Base-by-base conservation (phyloP, 2,797 vertebrate species). In the Fistularia commersonii region DNA sequence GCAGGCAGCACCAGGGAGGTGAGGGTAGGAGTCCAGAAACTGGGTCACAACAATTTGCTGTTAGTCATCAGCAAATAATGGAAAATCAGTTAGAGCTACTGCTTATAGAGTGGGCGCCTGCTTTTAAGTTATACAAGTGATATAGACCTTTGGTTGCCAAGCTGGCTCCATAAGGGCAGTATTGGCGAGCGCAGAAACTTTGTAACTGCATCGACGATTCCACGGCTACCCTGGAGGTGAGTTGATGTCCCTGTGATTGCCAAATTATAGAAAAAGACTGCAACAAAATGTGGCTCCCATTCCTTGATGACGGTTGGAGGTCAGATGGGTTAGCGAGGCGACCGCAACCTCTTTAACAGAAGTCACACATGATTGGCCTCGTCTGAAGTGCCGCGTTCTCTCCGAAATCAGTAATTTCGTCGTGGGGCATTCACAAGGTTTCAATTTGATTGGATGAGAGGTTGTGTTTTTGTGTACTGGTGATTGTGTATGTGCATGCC, bases 381-480 rank as follows among this genome's bases (percentile, higher is more conserved):
- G 33, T 77, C 76, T 84, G 61, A 80, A 78, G 77, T 72, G 77
- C 61, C 10, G 54, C 43, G 13, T 64, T 74, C 69, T 66, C 72
- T 61, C 59, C 41, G 42, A 81, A 80, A 85, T 85, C 71, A 80
- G 69, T 68, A 56, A 77, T 83, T 84, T 77, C 48, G 57, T 71
- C 45, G 63, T 48, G 49, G 61, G 67, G 51, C 53, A 61, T 74
- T 76, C 42, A 54, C 41, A 9, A 60, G 49, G 65, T 72, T 68
- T 72, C 47, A 8, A 45, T 79, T 66, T 81, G 83, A 87, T 83
- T 84, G 71, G 76, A 79, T 61, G 57, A 65, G 63, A 55, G 56
- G 63, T 50, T 57, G 69, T 58, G 23, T 59, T 51, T 57, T 47
- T 37, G 44, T 63, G 59, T 50, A 37, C 13, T 45, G n/a, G 41